Conservation (phyloP, 2,888 invertebrate species). For the Glyphotaelius pellucidus region DNA sequence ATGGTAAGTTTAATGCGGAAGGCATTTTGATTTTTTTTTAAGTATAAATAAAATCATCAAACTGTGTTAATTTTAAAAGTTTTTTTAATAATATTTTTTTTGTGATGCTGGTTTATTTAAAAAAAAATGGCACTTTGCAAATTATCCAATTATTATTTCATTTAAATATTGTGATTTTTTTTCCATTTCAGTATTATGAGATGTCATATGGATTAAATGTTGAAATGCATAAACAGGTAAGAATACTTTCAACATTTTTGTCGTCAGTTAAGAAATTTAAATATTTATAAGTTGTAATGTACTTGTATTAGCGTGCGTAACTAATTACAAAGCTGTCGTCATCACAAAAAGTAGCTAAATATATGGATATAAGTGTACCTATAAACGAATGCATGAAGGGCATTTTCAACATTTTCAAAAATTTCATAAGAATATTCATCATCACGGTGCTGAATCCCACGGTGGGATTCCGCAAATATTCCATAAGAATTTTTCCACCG, state of each 20-base stretch:
- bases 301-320: no score
- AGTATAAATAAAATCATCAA: background rate
- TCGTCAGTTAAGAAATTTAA: background rate
- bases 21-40: background rate
- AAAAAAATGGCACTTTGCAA: no score
- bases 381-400: no score
- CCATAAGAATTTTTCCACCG: no score
- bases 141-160: no score
- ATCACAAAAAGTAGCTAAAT: background rate
- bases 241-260: constrained; percentile 66
- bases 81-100: background rate
- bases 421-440: no score
- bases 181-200: constrained; percentile 91
- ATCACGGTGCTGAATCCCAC: no score
- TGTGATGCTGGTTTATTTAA: no score
- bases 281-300: no score
- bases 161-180: background rate
- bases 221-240: constrained; percentile 97
- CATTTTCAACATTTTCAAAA: no score
- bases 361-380: no score
- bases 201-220: constrained; percentile 97
- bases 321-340: background rate
- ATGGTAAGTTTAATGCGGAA: constrained; percentile 83
- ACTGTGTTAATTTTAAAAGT: background rate
- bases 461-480: no score